Conservation (phyloP, 1,140 invertebrate genomes). For the Caenorhabditis tropicalis region DNA sequence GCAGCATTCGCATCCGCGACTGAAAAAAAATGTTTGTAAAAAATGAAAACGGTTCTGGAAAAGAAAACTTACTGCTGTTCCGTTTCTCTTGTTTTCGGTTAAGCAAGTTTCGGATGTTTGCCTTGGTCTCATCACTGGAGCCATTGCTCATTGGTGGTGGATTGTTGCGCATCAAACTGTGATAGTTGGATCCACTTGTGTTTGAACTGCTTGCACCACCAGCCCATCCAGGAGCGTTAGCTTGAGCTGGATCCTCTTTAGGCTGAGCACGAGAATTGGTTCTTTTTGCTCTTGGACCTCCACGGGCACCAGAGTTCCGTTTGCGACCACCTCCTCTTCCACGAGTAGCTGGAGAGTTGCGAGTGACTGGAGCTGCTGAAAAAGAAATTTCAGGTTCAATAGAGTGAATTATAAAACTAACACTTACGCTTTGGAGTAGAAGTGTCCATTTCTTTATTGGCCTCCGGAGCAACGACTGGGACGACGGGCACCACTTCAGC, state of each 20-base stretch:
- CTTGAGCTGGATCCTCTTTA: neutral
- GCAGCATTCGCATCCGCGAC: slow-evolving; percentile 6
- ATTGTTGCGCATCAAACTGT: neutral
- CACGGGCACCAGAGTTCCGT: neutral
- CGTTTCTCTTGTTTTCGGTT: slow-evolving; percentile 2
- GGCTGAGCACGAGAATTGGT: neutral
- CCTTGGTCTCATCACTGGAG: slow-evolving; percentile 6
- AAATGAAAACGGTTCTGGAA: neutral
- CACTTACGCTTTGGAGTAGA: neutral
- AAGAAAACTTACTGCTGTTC: neutral
- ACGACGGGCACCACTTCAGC: neutral
- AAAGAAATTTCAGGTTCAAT: too few species aligned
- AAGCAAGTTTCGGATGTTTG: neutral
- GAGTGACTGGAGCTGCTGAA: slow-evolving; percentile 13
- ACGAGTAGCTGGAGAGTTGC: neutral
- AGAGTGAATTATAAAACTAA: too few species aligned
- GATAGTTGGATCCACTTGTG: neutral
- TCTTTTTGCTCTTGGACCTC: neutral
- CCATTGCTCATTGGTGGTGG: slow-evolving; percentile 24
- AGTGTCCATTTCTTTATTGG: neutral
- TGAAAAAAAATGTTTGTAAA: neutral
- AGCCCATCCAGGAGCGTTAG: neutral
- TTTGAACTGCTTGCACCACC: neutral
- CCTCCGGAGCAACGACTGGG: neutral
- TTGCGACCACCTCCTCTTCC: neutral